Evolutionary conservation across 2,888 invertebrate genomes (phyloP), one percentile per base, ranked within the genome.

Genomic region (Drosophila emarginata): DNA sequence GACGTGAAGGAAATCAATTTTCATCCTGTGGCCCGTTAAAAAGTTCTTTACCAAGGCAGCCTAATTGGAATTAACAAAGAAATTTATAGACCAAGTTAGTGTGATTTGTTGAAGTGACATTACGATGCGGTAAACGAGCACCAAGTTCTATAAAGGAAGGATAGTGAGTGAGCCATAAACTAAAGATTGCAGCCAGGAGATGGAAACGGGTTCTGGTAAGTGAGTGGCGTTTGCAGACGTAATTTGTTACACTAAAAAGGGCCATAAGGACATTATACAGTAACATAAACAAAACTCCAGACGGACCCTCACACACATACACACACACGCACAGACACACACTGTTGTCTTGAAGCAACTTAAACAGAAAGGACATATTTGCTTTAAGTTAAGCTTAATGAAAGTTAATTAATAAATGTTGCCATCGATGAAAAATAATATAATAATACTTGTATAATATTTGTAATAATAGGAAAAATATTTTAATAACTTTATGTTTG

Each of bases 11-110:
- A 80, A 79, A 79, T 81, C 79, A 77, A 81, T 79, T 81, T 77
- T 45, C 64, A 63, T 32, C 23, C 14, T 11, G 9, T 26, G 45
- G 64, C 61, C 61, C 40, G 54, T 28, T 62, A 64, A 57, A 67
- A 67, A 82, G 81, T 80, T 86, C 83, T 83, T 63, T 84, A 81
- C 83, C 86, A 86, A 80, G 72, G 73, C 89, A 89, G 87, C 88
- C 90, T 90, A 90, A 90, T 90, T 90, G 90, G 90, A 89, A 90
- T 90, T 90, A 90, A 90, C 90, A 88, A 85, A 80, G 81, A 84
- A 90, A 90, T 90, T 90, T 90, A 90, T 90, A 83, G 90, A 79
- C 74, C 82, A 90, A 90, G 81, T 88, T 83, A 82, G 88, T 90
- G 89, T 90, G 90, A 90, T 90, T 90, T 90, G 90, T 90, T 90